A percentile compares a stretch with the other conserved stretches of the same genome.
phyloP scores from a whole-genome alignment of 1,140 invertebrate genomes.

The Plectrocnemia conspersa region DNA sequence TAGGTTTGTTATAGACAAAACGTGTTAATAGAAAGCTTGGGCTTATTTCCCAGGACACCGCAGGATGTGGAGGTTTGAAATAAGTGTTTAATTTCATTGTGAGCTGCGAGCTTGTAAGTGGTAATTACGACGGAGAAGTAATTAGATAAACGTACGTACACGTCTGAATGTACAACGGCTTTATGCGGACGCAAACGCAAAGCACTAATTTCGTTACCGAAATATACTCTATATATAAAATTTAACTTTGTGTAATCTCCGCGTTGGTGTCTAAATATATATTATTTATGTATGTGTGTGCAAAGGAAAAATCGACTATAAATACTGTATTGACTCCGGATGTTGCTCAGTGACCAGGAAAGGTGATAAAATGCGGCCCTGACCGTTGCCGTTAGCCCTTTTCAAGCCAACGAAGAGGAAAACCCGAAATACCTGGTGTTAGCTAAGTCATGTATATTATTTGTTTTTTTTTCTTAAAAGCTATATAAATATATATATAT shows the following conservation, averaged over 20 bases:
- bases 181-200: too few species aligned
- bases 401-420: neutral
- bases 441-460: too few species aligned
- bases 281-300: too few species aligned
- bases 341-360: neutral
- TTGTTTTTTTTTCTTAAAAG: too few species aligned
- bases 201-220: too few species aligned
- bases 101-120: neutral
- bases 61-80: neutral
- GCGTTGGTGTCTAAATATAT: too few species aligned
- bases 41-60: constrained; percentile 2
- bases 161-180: too few species aligned
- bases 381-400: neutral
- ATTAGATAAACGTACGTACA: neutral
- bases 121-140: neutral
- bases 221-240: too few species aligned
- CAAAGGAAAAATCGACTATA: too few species aligned
- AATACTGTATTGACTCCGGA: neutral
- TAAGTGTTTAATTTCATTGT: constrained; percentile 5
- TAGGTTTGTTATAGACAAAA: neutral
- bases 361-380: neutral
- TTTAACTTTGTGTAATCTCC: too few species aligned
- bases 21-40: neutral
- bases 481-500: too few species aligned
- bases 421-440: neutral